Conservation (phyloP, 2,888 invertebrate genomes). For the Platerodrilus igneus region DNA sequence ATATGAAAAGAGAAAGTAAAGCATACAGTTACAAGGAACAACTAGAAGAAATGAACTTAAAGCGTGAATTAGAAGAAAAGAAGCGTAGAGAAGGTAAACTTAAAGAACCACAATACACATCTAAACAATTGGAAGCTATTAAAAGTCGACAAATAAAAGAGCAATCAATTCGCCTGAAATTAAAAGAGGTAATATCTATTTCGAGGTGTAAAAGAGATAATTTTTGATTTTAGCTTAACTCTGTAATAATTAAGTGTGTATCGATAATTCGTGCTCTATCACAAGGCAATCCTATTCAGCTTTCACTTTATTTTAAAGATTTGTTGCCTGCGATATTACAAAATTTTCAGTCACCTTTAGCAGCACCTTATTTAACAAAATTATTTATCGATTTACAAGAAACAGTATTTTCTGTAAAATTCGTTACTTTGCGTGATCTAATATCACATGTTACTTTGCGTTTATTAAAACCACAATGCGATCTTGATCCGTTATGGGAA, state of each 20-base stretch:
- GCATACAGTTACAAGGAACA: slow-evolving; percentile 96
- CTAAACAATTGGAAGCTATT: slow-evolving; percentile 90
- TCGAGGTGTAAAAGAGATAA: slow-evolving; percentile 1
- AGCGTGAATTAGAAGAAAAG: slow-evolving; percentile 90
- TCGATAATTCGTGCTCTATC: slow-evolving; percentile 53
- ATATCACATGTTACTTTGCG: slow-evolving; percentile 70
- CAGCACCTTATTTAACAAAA: slow-evolving; percentile 62
- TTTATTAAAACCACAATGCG: slow-evolving; percentile 74
- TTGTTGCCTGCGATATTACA: slow-evolving; percentile 56
- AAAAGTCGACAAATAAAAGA: slow-evolving; percentile 85
- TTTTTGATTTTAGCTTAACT: slow-evolving; percentile 41
- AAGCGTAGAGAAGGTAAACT: slow-evolving; percentile 72
- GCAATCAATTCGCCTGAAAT: slow-evolving; percentile 63
- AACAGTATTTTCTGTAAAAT: slow-evolving; percentile 51
- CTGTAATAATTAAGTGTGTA: slow-evolving; percentile 46
- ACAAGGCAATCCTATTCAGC: slow-evolving; percentile 51
- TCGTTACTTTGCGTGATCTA: slow-evolving; percentile 53
- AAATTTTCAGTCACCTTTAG: slow-evolving; percentile 70
- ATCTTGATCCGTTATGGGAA: slow-evolving; percentile 72
- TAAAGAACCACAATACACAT: slow-evolving; percentile 67
- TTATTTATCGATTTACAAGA: slow-evolving; percentile 59
- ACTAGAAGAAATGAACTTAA: slow-evolving; percentile 85
- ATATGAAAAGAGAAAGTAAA: slow-evolving; percentile 93
- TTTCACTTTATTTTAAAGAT: slow-evolving; percentile 55
- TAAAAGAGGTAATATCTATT: slow-evolving; percentile 56